Percentiles rank a stretch among this genome's conserved stretches.
Conservation (phyloP, 1,140 invertebrate species). For the Ostrea edulis region DNA sequence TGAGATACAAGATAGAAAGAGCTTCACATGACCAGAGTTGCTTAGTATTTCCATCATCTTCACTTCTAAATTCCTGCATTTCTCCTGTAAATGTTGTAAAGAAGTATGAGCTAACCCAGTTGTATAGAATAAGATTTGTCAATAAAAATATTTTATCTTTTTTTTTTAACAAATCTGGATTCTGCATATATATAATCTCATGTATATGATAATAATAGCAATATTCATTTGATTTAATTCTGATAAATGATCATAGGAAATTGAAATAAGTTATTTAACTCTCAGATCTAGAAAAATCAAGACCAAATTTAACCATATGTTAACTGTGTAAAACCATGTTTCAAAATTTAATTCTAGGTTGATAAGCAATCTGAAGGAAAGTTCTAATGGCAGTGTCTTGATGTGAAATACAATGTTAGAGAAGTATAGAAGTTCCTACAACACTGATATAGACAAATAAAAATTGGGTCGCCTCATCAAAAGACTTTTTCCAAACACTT, state of each 20-base stretch:
- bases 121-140: background rate
- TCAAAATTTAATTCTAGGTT: background rate
- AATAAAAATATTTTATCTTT: background rate
- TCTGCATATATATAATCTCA: background rate
- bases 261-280: background rate
- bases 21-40: background rate
- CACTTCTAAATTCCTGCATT: background rate
- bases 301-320: background rate
- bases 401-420: background rate
- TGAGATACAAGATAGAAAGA: background rate
- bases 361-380: background rate
- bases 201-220: too few species aligned
- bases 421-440: background rate
- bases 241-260: background rate
- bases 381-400: background rate
- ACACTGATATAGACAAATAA: too few species aligned
- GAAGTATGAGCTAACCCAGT: background rate
- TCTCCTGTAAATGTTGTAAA: slow-evolving; percentile 11
- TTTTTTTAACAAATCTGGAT: background rate
- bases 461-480: too few species aligned
- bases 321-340: background rate
- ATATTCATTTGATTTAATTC: background rate
- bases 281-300: background rate
- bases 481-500: too few species aligned
- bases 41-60: background rate